Evolutionary conservation across 2,888 invertebrate genomes (phyloP).

Genomic region (Willowsia nigromaculata): DNA sequence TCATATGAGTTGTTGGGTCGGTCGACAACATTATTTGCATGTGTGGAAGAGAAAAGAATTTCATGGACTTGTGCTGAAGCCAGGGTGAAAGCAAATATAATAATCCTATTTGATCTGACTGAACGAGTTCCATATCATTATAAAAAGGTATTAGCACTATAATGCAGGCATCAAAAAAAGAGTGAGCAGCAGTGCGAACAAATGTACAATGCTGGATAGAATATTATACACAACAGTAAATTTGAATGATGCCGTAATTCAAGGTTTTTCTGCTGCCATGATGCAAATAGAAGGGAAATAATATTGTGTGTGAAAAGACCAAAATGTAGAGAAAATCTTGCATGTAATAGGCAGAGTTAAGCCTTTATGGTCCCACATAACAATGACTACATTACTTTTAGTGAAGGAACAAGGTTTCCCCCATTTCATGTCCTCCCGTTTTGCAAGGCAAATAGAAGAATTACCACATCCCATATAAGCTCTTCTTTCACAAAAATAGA

Average conservation of each 20-base stretch:
- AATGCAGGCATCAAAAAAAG: neutral
- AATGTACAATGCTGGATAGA: neutral
- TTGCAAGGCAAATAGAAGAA: too few relatives aligned
- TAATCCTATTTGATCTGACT: slow-evolving; percentile 30
- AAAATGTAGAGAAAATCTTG: neutral
- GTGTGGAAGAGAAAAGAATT: too few relatives aligned
- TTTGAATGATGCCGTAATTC: slow-evolving; percentile 19
- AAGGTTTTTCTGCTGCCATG: neutral
- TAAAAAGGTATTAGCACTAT: slow-evolving; percentile 17
- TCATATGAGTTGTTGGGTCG: neutral
- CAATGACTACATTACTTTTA: neutral
- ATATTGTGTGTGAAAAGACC: neutral
- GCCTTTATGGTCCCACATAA: neutral
- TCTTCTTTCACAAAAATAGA: neutral
- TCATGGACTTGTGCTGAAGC: too few relatives aligned
- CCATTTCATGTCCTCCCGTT: neutral
- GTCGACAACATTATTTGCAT: too few relatives aligned
- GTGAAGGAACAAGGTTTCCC: neutral
- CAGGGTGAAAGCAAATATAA: slow-evolving; percentile 17
- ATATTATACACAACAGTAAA: neutral
- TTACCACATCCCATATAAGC: too few relatives aligned
- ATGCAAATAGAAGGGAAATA: neutral
- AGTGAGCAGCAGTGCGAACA: neutral
- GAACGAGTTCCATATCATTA: slow-evolving; percentile 17
- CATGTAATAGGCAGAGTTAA: slow-evolving; percentile 24